Base-by-base conservation (phyloP, 2,888 invertebrate species). In the Pogonocherus hispidulus region DNA sequence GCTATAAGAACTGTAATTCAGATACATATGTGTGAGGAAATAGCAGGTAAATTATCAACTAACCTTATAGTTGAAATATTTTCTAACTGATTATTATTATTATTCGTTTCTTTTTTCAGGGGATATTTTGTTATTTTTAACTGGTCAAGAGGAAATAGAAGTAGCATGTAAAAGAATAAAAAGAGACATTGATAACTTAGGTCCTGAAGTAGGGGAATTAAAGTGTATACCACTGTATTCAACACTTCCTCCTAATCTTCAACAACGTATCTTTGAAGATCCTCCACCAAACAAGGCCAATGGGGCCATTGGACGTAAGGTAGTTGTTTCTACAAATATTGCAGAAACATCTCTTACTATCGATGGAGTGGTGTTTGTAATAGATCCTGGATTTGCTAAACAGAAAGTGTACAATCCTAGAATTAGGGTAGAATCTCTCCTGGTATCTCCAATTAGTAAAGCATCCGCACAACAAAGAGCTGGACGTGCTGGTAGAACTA, bases 201-300 rank as follows among this genome's bases (percentile, higher is more conserved):
- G 99, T 0, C 95, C 97, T 0, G 98, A 99, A 80, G 95, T 97
- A 3, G 99, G 99, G 0, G 98, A 99, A 83, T 86, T 99, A 51
- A 98, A 97, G 84, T 99, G 99, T 86, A 99, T 99, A 84, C 99
- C 99, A 0, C 86, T 99, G 35, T 99, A 99, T 87, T 99, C 99
- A 0, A 99, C 99, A 0, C 87, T 99, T 47, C 99, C 99, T 2
- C 99, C 99, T 0, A 97, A 97, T 84, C 87, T 98, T 44, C 99
- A 99, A 81, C 98, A 98, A 82, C 88, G 98, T 68, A 99, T 99
- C 80, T 99, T 99, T 82, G 99, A 99, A 80, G 91, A 97, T 0
- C 94, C 99, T 0, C 99, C 99, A 0, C 95, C 98, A 0, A 94
- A 92, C 63, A 93, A 96, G 82, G 80, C 91, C 0, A 93, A 91